Conservation (phyloP, 2,113 vertebrate genomes). For the Herpetotheres cachinnans region DNA sequence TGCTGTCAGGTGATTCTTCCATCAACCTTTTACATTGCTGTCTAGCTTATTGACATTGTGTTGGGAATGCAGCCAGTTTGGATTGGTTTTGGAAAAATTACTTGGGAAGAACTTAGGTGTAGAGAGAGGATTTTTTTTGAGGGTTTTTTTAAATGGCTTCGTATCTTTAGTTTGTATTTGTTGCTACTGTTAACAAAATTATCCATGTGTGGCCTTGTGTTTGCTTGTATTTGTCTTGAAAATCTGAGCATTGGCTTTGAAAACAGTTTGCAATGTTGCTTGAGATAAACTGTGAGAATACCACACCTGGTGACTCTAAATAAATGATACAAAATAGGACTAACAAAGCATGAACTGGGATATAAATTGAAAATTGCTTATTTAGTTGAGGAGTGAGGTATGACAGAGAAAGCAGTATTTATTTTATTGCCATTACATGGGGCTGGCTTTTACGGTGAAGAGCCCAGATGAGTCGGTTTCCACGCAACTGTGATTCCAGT, state of each 20-base stretch:
- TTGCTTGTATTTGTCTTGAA: not conserved
- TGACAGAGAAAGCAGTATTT: not conserved
- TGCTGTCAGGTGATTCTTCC: not conserved
- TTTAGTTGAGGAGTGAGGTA: not conserved
- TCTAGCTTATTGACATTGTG: fast-evolving
- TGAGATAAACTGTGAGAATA: not conserved
- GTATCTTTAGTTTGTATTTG: not conserved
- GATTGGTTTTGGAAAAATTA: not conserved
- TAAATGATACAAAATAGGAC: not conserved
- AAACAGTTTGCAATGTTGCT: not conserved
- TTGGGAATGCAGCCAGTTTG: not conserved
- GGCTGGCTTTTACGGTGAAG: not conserved
- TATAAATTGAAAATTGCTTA: not conserved
- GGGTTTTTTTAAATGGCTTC: not conserved
- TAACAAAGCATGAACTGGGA: not conserved
- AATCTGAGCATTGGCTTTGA: not conserved
- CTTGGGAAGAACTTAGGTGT: not conserved
- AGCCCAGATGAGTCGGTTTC: not conserved
- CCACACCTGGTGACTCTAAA: not conserved
- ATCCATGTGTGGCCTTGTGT: not conserved
- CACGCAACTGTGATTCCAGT: not conserved
- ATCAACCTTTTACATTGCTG: not conserved
- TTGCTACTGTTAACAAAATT: not conserved
- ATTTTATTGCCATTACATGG: not conserved
- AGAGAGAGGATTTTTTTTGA: not conserved